These are phyloP conservation scores for Eurytoma californica DNA, from an alignment of 2,888 invertebrate species.

Conservation along the genomic window DNA sequence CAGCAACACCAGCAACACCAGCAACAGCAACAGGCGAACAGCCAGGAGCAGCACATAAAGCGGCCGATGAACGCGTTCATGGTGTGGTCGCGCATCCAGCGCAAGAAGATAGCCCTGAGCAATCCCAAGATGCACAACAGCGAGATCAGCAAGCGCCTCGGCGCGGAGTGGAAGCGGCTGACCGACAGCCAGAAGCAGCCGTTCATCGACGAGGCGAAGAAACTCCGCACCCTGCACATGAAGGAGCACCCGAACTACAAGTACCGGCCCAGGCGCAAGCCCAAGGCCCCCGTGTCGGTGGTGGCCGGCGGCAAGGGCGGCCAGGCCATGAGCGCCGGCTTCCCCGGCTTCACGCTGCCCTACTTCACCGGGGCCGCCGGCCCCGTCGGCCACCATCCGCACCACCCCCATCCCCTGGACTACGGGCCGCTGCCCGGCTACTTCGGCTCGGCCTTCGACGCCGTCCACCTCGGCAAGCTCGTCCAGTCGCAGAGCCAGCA, in stretches of 20 bases:
- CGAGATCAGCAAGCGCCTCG: slow-evolving; percentile 92
- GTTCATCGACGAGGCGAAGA: slow-evolving; percentile 96
- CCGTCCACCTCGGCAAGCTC: slow-evolving; percentile 78
- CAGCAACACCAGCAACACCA: slow-evolving; percentile 17
- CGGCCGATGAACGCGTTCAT: slow-evolving; percentile 99
- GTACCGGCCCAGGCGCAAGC: slow-evolving; percentile 88
- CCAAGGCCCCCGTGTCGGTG: slow-evolving; percentile 87
- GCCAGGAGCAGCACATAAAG: slow-evolving; percentile 88
- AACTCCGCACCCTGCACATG: slow-evolving; percentile 91
- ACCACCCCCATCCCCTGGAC: slow-evolving; percentile 79
- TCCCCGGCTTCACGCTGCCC: slow-evolving; percentile 80
- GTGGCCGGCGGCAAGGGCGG: slow-evolving; percentile 78
- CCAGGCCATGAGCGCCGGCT: slow-evolving; percentile 65
- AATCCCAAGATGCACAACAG: slow-evolving; percentile 96
- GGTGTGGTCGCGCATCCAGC: slow-evolving; percentile 95
- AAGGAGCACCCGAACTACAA: slow-evolving; percentile 95
- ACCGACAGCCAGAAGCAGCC: slow-evolving; percentile 92
- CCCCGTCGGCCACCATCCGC: slow-evolving; percentile 74
- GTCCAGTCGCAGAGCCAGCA: slow-evolving; percentile 66
- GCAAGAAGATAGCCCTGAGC: slow-evolving; percentile 94
- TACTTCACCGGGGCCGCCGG: slow-evolving; percentile 78
- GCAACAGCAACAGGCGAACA: background rate
- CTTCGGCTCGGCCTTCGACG: slow-evolving; percentile 85
- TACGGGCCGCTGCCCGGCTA: slow-evolving; percentile 82
- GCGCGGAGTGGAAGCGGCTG: slow-evolving; percentile 94